phyloP scores from a whole-genome alignment of 2,888 invertebrate genomes.

The Ophion ventricosus region DNA sequence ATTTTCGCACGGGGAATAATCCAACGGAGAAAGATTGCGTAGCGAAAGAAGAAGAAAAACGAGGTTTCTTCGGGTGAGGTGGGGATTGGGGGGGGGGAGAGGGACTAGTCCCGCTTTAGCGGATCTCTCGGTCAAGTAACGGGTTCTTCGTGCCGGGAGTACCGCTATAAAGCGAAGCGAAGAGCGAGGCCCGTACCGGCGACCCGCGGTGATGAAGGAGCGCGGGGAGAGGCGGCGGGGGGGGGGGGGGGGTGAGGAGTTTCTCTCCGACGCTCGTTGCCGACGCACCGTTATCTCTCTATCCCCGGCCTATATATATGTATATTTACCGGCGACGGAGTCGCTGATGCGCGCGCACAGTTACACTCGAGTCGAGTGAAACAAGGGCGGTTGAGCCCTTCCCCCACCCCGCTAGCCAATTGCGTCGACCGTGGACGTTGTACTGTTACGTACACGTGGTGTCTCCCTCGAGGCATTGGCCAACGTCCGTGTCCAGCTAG shows the following conservation, averaged over 20 bases:
- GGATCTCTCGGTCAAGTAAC: conserved; percentile 84
- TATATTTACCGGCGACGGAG: conserved; percentile 1
- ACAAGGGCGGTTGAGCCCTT: not conserved
- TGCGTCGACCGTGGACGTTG: conserved; percentile 44
- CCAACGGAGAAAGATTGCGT: not conserved
- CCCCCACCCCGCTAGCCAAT: too few relatives aligned
- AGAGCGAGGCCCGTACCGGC: too few relatives aligned
- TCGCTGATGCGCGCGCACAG: conserved; percentile 34
- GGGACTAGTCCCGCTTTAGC: conserved; percentile 75
- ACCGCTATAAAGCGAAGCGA: conserved; percentile 77
- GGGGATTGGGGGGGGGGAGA: not conserved
- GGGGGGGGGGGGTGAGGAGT: too few relatives aligned
- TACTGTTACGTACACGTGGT: conserved; percentile 5
- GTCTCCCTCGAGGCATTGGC: not conserved
- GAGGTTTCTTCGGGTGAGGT: too few relatives aligned
- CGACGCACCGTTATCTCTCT: conserved; percentile 81
- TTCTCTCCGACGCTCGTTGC: conserved; percentile 82
- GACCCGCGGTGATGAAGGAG: too few relatives aligned
- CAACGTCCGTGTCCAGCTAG: too few relatives aligned
- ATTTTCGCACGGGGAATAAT: too few relatives aligned
- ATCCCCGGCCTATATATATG: not conserved
- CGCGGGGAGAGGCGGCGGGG: too few relatives aligned
- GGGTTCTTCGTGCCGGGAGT: conserved; percentile 78
- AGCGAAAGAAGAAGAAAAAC: not conserved
- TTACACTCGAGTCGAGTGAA: conserved; percentile 9